Evolutionary conservation across 2,888 invertebrate genomes (phyloP).

Genomic region (Sericinus montela): DNA sequence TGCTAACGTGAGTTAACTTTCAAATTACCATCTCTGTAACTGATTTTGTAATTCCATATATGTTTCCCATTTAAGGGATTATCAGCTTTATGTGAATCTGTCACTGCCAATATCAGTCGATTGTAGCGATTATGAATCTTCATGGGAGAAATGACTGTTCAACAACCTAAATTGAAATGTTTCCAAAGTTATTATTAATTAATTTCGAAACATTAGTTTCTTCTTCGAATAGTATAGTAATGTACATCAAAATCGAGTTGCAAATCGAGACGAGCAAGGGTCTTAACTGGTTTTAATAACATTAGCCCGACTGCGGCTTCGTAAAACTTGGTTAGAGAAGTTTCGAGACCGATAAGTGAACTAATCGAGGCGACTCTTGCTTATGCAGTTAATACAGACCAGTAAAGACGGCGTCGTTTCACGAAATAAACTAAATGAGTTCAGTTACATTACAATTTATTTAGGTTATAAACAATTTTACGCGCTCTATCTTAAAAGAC

Average conservation of each 20-base stretch:
- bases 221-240: slow-evolving; percentile 25
- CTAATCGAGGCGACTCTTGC: slow-evolving; percentile 40
- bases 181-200: too few species aligned
- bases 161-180: too few species aligned
- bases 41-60: too few species aligned
- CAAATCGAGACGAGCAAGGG: slow-evolving; percentile 49
- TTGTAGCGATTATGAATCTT: too few species aligned
- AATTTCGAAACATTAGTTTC: slow-evolving; percentile 10
- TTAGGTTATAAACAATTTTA: not conserved
- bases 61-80: too few species aligned
- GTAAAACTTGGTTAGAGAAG: slow-evolving; percentile 53
- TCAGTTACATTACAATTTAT: not conserved
- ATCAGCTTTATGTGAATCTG: too few species aligned
- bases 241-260: slow-evolving; percentile 41
- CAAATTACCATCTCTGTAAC: too few species aligned
- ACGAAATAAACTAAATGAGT: not conserved
- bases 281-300: slow-evolving; percentile 47
- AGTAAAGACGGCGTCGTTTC: not conserved
- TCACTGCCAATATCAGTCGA: too few species aligned
- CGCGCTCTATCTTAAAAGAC: not conserved
- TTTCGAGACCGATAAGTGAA: slow-evolving; percentile 57
- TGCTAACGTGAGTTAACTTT: too few species aligned
- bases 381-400: slow-evolving; percentile 32
- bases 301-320: slow-evolving; percentile 46
- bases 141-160: too few species aligned